Evolutionary conservation across 2,113 vertebrate genomes (phyloP), one percentile per base, ranked within the genome.

Genomic region (Tragelaphus buxtoni): DNA sequence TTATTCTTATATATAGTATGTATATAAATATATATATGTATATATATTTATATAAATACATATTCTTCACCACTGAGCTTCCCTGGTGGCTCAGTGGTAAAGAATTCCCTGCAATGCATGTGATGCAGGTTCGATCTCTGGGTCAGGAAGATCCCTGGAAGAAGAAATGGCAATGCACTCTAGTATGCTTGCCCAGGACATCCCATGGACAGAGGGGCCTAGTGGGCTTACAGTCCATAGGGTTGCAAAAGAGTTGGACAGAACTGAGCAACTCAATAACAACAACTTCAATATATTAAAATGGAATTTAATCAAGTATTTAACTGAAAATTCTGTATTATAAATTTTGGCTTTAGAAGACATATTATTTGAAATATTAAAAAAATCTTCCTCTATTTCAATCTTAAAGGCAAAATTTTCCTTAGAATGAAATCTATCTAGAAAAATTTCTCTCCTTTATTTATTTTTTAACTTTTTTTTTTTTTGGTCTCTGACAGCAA

Each of bases 381-480:
- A 60, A 88, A 55, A 87, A 77, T n/a, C 39, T 16, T 11, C 84
- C 13, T 69, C 35, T 58, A 89, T 69, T 91, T 94, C 58, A 72
- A 61, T 61, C 18, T 76, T 88, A 77, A 92, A 90, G 81, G 79
- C 79, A 9, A 91, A 51, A 12, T 72, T 55, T 94, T 74, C 63
- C 81, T 18, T 92, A 97, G 76, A 84, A 96, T 81, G 45, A 20
- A 92, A 61, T 76, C 35, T 80, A 85, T 20, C 11, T 53, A 86
- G 61, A 17, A 42, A 72, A 91, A 30, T 11, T 35, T 42, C 7
- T 42, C 11, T 20, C 4, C 42, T 28, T 39, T 81, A n/a, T 80
- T 53, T 22, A n/a, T 53, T 53, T n/a, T 77, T 42, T 4, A 26
- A 16, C 2, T 16, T 61, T 61, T 30, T 63, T 65, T n/a, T n/a